A percentile compares a stretch with the other conserved stretches of the same genome.
Conservation (phyloP, 2,888 invertebrate genomes). For the Ceratothoa steindachneri region DNA sequence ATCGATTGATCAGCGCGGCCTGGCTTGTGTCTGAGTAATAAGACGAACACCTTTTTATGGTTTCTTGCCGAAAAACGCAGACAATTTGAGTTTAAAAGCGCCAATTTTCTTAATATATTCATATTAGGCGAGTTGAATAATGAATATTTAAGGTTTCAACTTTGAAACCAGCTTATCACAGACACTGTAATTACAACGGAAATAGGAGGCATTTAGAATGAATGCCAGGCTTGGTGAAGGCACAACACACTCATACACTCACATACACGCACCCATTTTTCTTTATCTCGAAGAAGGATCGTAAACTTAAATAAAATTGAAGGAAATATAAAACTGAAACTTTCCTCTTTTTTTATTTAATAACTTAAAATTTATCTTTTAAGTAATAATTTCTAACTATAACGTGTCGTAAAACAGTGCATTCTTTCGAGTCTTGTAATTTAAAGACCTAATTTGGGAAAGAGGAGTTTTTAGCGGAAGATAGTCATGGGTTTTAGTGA, state of each 20-base stretch:
- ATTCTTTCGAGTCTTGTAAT: background rate
- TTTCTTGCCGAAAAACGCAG: background rate
- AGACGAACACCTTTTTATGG: slow-evolving; percentile 21
- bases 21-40: slow-evolving; percentile 10
- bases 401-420: background rate
- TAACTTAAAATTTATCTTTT: background rate
- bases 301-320: background rate
- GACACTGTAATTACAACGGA: background rate
- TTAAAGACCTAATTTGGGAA: background rate
- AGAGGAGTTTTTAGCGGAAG: too few relatives aligned
- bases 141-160: background rate
- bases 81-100: background rate
- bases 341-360: background rate
- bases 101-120: background rate
- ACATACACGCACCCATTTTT: too few relatives aligned
- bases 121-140: background rate
- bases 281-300: background rate
- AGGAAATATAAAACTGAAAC: background rate
- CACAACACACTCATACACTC: too few relatives aligned
- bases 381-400: background rate
- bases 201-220: background rate
- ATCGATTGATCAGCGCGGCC: too few relatives aligned
- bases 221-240: background rate
- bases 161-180: background rate
- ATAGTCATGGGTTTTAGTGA: too few relatives aligned